A percentile compares a stretch with the other conserved stretches of the same genome.
Evolutionary conservation across 2,888 invertebrate species (phyloP).

Genomic region (Ryuthela nishihirai): DNA sequence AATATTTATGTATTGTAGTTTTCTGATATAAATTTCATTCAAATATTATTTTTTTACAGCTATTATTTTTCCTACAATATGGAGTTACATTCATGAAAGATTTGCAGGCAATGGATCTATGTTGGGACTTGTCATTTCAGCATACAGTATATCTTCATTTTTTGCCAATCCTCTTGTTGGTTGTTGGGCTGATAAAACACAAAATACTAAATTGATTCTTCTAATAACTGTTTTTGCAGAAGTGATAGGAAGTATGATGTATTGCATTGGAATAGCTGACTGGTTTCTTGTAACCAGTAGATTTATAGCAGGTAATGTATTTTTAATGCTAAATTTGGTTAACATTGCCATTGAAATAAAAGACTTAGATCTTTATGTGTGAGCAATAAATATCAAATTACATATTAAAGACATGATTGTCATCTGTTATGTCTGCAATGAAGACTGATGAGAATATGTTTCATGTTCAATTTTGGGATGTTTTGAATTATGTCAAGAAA

Average conservation of each 20-base stretch:
- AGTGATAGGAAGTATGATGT: slow-evolving; percentile 51
- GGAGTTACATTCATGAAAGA: slow-evolving; percentile 50
- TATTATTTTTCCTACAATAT: slow-evolving; percentile 54
- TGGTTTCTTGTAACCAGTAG: slow-evolving; percentile 51
- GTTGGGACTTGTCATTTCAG: slow-evolving; percentile 52
- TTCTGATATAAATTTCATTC: no score
- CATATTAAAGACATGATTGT: no score
- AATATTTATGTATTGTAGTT: no score
- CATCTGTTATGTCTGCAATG: no score
- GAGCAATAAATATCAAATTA: no score
- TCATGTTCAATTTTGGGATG: no score
- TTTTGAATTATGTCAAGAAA: no score
- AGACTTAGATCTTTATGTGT: no score
- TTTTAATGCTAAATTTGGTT: no score
- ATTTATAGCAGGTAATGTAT: slow-evolving; percentile 49
- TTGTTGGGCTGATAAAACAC: slow-evolving; percentile 49
- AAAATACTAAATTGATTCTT: slow-evolving; percentile 49
- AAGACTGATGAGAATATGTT: no score
- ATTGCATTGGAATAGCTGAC: slow-evolving; percentile 51
- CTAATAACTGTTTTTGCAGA: slow-evolving; percentile 48
- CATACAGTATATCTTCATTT: slow-evolving; percentile 52
- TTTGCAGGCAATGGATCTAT: slow-evolving; percentile 50
- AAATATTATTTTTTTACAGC: slow-evolving; percentile 45
- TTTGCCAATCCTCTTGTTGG: slow-evolving; percentile 52
- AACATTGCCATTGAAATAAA: no score